Evolutionary conservation across 2,888 invertebrate genomes (phyloP), one percentile per base, ranked within the genome.

Genomic region (Steromphala cineraria): DNA sequence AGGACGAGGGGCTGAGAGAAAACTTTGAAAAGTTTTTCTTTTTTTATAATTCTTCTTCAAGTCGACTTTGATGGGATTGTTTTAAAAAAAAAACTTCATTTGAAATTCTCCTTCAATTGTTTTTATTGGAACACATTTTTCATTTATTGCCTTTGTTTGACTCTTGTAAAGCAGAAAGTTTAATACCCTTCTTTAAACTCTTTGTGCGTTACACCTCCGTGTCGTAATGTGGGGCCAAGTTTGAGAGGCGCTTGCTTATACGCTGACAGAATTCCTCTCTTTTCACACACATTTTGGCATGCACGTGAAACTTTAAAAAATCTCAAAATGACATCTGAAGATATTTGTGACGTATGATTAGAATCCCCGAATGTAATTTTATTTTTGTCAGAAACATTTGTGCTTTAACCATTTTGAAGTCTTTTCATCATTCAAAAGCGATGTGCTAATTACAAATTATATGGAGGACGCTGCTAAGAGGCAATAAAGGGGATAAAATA

Each of bases 221-320:
- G n/a, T 3, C 24, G 36, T 71, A 71, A 71, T 71, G 36, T 10
- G 40, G 24, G 36, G 31, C 24, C 40, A 36, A 15, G 36, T 24
- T 71, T 71, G 15, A 19, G 36, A 67, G 67, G 46, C 7, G 46
- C 46, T 46, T 71, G 40, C 71, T 36, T 67, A 28, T 31, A 36
- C 24, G 5, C 40, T 40, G 71, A 71, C 17, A 40, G 40, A 31
- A 71, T 71, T 71, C 71, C 71, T 71, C 71, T 17, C 62, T 71
- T 40, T 40, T 31, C 40, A 71, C 71, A 71, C 71, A 71, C 71
- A 71, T 71, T 71, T 71, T 71, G 36, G 71, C 71, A 71, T 71
- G 28, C 71, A 36, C 71, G 19, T 71, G 71, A 71, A 71, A 36
- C 36, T 36, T 71, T 71, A 71, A 71, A 71, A 71, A 31, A 62